phyloP scores from a whole-genome alignment of 64 coral and sea anemone genomes.

The Cladopsammia gracilis region DNA sequence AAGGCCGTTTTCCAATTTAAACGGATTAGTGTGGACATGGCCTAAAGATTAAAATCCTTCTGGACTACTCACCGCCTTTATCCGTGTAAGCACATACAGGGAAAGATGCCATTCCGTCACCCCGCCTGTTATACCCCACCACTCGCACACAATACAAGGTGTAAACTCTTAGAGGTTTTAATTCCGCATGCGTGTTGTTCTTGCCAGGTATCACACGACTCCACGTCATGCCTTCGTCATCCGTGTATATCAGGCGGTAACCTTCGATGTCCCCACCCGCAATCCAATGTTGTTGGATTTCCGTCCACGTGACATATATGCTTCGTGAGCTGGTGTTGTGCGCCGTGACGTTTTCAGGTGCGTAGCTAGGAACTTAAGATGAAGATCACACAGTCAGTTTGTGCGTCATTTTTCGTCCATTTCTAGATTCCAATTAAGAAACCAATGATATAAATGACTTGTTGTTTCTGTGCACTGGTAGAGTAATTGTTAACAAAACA shows the following conservation, averaged over 20 bases:
- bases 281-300: background rate
- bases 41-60: background rate
- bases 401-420: background rate
- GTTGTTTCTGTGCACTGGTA: too few relatives aligned
- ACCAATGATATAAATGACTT: too few relatives aligned
- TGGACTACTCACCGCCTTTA: slow-evolving; percentile 38
- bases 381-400: background rate
- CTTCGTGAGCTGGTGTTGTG: slow-evolving; percentile 75
- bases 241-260: slow-evolving; percentile 35
- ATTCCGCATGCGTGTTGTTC: background rate
- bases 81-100: slow-evolving; percentile 66
- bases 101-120: slow-evolving; percentile 62
- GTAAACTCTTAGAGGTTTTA: slow-evolving; percentile 53
- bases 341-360: slow-evolving; percentile 35
- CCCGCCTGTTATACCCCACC: slow-evolving; percentile 54
- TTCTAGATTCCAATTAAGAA: too few relatives aligned
- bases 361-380: slow-evolving; percentile 34
- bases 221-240: background rate
- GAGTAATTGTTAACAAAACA: too few relatives aligned
- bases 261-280: slow-evolving; percentile 30
- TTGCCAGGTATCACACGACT: slow-evolving; percentile 29
- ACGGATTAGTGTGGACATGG: too few relatives aligned
- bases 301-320: slow-evolving; percentile 59
- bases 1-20: too few relatives aligned
- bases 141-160: slow-evolving; percentile 58